Evolutionary conservation across 2,797 vertebrate genomes (phyloP), one percentile per base, ranked within the genome.

Genomic region (Pteronotus mesoamericanus): DNA sequence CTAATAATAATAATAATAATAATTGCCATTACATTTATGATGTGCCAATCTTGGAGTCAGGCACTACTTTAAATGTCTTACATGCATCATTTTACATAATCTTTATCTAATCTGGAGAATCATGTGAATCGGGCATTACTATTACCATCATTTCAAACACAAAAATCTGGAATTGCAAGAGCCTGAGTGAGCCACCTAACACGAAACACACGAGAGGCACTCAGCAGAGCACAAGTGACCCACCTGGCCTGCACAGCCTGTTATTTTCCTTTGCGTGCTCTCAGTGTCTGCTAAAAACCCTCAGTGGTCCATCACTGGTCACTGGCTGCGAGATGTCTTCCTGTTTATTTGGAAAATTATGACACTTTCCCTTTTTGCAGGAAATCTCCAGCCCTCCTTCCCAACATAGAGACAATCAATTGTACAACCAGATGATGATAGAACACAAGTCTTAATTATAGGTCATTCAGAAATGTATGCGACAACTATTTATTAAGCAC

Each of bases 161-260:
- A 46, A 37, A 24, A 12, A 6, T 22, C 16, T 53, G 9, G 11
- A 26, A 9, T 1, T 4, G 29, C 46, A 16, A 48, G 29, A 34
- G 6, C 32, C n/a, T 64, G 37, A 42, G 11, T 18, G 11, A 66
- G 2, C 34, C 34, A 57, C 1, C 2, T 19, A 46, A 12, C 16
- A 3, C 3, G 2, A 2, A 11, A 42, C 2, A 6, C 46, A 3
- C 0, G 8, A 32, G 61, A n/a, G 34, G 1, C 6, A 4, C 18
- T 39, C 66, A 24, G 19, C 18, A 66, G 66, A 34, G 7, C 4
- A 37, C 42, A 6, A 0, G 11, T 39, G 18, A 14, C 18, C 11
- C 42, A 44, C 9, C 1, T 0, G 5, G n/a, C 61, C 19, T 14
- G 18, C 8, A 26, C 4, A 72, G 11, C 12, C 64, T 86, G 16